phyloP scores from a whole-genome alignment of 92 coral and sea anemone species.

The Parazoanthus swiftii region DNA sequence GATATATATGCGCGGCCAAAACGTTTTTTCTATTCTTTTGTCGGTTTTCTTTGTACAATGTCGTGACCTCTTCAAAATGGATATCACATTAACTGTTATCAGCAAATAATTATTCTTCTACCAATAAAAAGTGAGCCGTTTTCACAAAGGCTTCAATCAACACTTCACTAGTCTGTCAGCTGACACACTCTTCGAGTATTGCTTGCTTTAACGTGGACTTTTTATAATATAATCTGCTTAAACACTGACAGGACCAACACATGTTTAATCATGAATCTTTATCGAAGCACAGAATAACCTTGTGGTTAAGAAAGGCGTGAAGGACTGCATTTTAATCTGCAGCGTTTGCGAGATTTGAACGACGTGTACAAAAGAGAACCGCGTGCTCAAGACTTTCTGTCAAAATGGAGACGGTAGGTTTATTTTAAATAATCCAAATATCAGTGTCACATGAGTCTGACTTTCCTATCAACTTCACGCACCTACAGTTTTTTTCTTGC shows the following conservation, averaged over 20 bases:
- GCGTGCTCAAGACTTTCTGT: neutral
- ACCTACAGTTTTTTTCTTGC: neutral
- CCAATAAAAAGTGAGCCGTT: neutral
- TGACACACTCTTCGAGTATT: neutral
- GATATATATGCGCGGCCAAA: too few species aligned
- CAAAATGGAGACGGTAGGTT: conserved; percentile 18
- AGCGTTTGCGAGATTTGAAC: neutral
- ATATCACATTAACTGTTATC: neutral
- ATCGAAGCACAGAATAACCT: neutral
- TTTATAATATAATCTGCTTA: conserved; percentile 11
- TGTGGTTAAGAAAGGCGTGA: neutral
- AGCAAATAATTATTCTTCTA: neutral
- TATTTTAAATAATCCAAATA: neutral
- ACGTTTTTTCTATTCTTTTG: neutral
- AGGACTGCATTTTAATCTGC: neutral
- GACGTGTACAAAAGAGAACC: neutral
- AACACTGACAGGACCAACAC: neutral
- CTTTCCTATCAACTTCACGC: neutral
- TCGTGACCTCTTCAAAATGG: neutral
- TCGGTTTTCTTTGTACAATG: neutral
- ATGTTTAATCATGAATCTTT: neutral
- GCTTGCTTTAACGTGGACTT: neutral
- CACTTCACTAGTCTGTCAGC: neutral
- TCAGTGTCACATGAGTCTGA: neutral
- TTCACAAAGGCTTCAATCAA: neutral